These are phyloP conservation scores for Oncorhynchus kisutch DNA, from an alignment of 2,113 vertebrate genomes.

Conservation along the genomic window DNA sequence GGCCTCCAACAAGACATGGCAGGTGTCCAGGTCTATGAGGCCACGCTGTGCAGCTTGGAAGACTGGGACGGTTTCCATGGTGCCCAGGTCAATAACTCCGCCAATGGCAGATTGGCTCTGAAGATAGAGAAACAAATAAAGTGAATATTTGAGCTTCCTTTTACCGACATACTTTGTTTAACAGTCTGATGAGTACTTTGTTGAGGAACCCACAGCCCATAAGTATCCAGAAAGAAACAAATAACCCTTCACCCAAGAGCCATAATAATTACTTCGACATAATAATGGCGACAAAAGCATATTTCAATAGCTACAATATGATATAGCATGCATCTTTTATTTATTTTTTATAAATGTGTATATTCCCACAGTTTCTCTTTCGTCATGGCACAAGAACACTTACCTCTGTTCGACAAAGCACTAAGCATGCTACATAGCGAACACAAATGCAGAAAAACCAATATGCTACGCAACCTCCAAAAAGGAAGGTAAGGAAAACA, in stretches of 20 bases:
- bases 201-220: not conserved
- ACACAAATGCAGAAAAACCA: constrained; percentile 9
- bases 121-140: constrained; percentile 48
- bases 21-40: constrained; percentile 94
- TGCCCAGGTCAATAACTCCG: constrained; percentile 94
- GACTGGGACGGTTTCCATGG: constrained; percentile 90
- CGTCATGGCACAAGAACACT: constrained; percentile 6
- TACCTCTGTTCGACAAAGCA: constrained; percentile 49
- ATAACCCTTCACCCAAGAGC: not conserved
- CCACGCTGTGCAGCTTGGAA: constrained; percentile 88
- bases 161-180: not conserved
- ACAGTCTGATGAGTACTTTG: not conserved
- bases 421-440: constrained; percentile 69
- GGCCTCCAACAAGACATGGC: constrained; percentile 82
- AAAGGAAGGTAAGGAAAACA: not conserved
- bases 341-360: not conserved
- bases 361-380: not conserved
- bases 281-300: not conserved
- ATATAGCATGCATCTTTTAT: not conserved
- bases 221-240: not conserved
- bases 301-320: not conserved
- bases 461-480: constrained; percentile 16
- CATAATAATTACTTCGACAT: not conserved
- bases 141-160: not conserved
- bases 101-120: constrained; percentile 81